Percentiles rank a stretch among this genome's conserved stretches.
phyloP scores from a whole-genome alignment of 2,888 invertebrate genomes.

The Drosophila falleni region DNA sequence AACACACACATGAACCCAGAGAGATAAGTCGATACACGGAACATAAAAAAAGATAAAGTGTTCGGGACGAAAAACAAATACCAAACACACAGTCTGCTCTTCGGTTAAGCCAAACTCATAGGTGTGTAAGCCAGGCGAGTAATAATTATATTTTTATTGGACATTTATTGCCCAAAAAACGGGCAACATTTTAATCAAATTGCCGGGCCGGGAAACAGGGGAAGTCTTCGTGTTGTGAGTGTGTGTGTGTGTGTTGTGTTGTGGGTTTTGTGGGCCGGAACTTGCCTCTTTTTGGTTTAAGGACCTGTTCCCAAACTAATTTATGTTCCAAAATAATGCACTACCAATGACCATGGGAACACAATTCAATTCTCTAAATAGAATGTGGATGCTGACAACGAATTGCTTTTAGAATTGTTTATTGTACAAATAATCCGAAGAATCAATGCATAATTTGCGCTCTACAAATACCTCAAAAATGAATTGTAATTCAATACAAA shows the following conservation, averaged over 20 bases:
- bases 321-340: conserved; percentile 43
- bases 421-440: conserved; percentile 52
- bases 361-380: too few relatives aligned
- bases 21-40: conserved; percentile 62
- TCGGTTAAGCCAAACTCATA: conserved; percentile 31
- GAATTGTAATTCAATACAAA: conserved; percentile 70
- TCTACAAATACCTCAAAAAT: conserved; percentile 32
- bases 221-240: conserved; percentile 5
- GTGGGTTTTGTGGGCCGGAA: conserved; percentile 47
- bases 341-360: conserved; percentile 29
- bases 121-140: conserved; percentile 77
- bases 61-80: conserved; percentile 36
- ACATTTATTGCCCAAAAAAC: conserved; percentile 82
- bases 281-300: conserved; percentile 43
- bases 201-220: conserved; percentile 21
- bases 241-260: conserved; percentile 1
- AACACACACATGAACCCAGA: conserved; percentile 44
- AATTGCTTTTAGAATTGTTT: conserved; percentile 61
- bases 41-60: conserved; percentile 71
- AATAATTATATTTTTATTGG: conserved; percentile 85
- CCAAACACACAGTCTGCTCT: conserved; percentile 32
- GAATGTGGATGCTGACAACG: conserved; percentile 32
- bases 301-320: conserved; percentile 58
- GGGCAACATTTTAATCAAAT: conserved; percentile 78
- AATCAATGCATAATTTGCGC: conserved; percentile 43